A percentile compares a stretch with the other conserved stretches of the same genome.
phyloP scores from a whole-genome alignment of 2,888 invertebrate genomes.

The Meandrusa payeni region DNA sequence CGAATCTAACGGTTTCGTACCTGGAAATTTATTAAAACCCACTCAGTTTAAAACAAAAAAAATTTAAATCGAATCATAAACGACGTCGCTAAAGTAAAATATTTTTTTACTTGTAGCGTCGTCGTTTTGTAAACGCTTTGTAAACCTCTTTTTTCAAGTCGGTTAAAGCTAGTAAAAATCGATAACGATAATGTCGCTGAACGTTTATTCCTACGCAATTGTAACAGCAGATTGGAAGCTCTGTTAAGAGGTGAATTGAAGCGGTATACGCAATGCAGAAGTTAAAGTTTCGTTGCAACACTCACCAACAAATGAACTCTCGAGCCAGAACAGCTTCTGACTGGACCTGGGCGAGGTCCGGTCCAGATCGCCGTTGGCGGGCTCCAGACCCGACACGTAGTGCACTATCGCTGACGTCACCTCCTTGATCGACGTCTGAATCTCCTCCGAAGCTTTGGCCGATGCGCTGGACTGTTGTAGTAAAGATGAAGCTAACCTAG shows the following conservation, averaged over 20 bases:
- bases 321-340: constrained; percentile 92
- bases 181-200: no score
- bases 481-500: constrained; percentile 84
- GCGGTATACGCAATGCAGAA: no score
- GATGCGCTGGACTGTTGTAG: constrained; percentile 73
- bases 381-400: constrained; percentile 88
- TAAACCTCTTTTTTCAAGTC: no score
- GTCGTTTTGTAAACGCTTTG: no score
- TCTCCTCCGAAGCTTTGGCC: constrained; percentile 82
- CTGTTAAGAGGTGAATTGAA: no score
- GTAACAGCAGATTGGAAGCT: no score
- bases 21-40: constrained; percentile 38
- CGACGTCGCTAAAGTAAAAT: no score
- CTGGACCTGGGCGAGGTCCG: constrained; percentile 81
- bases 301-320: constrained; percentile 89
- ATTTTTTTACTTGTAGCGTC: no score
- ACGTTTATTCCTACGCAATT: no score
- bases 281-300: no score
- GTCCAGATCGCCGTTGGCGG: constrained; percentile 78
- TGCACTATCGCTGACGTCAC: constrained; percentile 96
- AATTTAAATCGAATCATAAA: no score
- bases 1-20: constrained; percentile 90
- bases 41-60: background rate
- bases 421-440: constrained; percentile 93
- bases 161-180: no score